Base-by-base conservation (phyloP, 2,888 invertebrate genomes). In the Drepanosiphum platanoidis region DNA sequence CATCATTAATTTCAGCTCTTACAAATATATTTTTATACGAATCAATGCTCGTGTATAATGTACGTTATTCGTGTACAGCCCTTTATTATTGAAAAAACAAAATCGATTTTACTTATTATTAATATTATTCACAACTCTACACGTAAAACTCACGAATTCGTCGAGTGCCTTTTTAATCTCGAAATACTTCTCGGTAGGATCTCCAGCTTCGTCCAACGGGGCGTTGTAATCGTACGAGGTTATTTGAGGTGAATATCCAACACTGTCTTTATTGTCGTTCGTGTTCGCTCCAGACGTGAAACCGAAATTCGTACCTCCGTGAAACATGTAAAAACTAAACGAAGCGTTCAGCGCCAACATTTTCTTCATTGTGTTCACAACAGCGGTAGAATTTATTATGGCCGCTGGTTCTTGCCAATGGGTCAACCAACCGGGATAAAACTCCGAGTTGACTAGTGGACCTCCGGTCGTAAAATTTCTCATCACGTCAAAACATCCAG, bases 211-310 rank as follows among this genome's bases (percentile, higher is more conserved):
- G n/a, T 92, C 92, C 87, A 98, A 90, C 0, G 97, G 97, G 0
- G 97, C 95, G 89, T 97, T 96, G 89, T 97, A 98, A 89, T 98
- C 97, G 88, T 97, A 97, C 7, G 95, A 95, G 3, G 96, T 96
- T 72, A 95, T 91, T 88, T 94, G 93, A 1, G 95, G 92, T 86
- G 90, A 90, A 88, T 92, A 94, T 13, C 88, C 88, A 27, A 87
- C 66, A 46, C 52, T 74, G 18, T 70, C 61, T 0, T 87, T 89
- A 75, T 90, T 87, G 90, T 90, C 13, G 90, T 90, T 72, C 90
- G 90, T 90, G 86, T 90, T 90, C 3, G 90, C 90, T 58, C 90
- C 90, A 89, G 86, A 82, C 87, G 89, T 93, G 88, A 94, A 96
- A 86, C 93, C 95, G 89, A 94, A 95, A 89, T 95, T 97, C 0